Percentiles rank a stretch among this genome's conserved stretches.
These are phyloP conservation scores for Spicauda simplicius DNA, from an alignment of 2,888 invertebrate species.

Conservation along the genomic window DNA sequence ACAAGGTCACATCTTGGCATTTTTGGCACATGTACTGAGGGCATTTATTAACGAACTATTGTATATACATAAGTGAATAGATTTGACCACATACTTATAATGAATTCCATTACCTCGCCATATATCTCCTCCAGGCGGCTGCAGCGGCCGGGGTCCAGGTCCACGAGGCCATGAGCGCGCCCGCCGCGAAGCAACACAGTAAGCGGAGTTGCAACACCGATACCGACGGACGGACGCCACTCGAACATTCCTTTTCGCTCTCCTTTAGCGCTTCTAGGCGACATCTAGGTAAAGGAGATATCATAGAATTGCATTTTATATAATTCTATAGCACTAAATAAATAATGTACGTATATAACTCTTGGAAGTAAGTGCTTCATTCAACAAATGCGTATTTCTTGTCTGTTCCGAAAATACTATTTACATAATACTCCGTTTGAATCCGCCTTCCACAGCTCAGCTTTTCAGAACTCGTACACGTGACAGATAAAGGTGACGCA, in stretches of 20 bases:
- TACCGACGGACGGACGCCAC: constrained; percentile 90
- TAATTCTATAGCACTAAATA: too few relatives aligned
- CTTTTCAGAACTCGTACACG: constrained; percentile 91
- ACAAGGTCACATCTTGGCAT: too few relatives aligned
- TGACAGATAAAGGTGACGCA: constrained; percentile 93
- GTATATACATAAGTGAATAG: too few relatives aligned
- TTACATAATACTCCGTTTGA: constrained; percentile 93
- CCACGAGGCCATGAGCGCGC: constrained; percentile 96
- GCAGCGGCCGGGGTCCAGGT: constrained; percentile 95
- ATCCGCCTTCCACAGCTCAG: constrained; percentile 90
- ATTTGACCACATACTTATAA: too few relatives aligned
- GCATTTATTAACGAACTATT: too few relatives aligned
- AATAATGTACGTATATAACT: too few relatives aligned
- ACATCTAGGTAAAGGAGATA: constrained; percentile 53
- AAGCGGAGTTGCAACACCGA: constrained; percentile 93
- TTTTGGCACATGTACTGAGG: too few relatives aligned
- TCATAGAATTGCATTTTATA: too few relatives aligned
- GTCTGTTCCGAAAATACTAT: constrained; percentile 54
- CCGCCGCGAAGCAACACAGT: constrained; percentile 92
- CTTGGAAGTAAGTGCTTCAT: too few relatives aligned
- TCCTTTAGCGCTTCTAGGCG: constrained; percentile 62
- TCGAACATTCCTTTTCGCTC: constrained; percentile 82
- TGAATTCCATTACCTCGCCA: constrained; percentile 86
- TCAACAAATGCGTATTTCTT: too few relatives aligned
- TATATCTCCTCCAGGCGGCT: constrained; percentile 93